These are phyloP conservation scores for Hedya salicella DNA, from an alignment of 2,888 invertebrate species.

Conservation along the genomic window DNA sequence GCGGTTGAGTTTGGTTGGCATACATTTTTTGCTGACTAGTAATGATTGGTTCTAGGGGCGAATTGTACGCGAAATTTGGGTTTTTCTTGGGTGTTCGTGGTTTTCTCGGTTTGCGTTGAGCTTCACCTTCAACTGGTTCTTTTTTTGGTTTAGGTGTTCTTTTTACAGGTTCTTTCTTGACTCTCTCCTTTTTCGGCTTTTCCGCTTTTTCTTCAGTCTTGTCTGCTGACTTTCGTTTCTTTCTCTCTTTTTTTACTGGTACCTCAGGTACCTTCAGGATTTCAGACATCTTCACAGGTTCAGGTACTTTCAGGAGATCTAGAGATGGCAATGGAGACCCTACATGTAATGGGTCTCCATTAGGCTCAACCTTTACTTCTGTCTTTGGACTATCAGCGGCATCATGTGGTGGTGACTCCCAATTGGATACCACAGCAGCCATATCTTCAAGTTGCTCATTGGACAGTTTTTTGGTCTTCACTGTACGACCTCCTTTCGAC, in stretches of 20 bases:
- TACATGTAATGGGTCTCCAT: constrained; percentile 44
- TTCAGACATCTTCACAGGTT: constrained; percentile 29
- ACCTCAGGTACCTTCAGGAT: constrained; percentile 40
- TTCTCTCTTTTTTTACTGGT: constrained; percentile 39
- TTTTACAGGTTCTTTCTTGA: constrained; percentile 57
- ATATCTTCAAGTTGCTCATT: constrained; percentile 67
- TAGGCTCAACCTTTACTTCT: constrained; percentile 39
- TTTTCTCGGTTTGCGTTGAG: constrained; percentile 69
- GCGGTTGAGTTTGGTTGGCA: constrained; percentile 16
- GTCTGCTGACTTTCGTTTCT: constrained; percentile 55
- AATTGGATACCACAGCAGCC: constrained; percentile 68
- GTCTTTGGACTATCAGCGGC: constrained; percentile 46
- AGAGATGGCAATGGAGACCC: constrained; percentile 50
- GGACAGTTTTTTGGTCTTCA: constrained; percentile 70
- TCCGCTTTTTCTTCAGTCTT: constrained; percentile 51
- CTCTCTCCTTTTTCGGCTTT: constrained; percentile 56
- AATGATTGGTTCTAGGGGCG: constrained; percentile 67
- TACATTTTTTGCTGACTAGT: constrained; percentile 53
- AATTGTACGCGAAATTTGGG: constrained; percentile 62
- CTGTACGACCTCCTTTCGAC: constrained; percentile 52
- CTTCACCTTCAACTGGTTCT: constrained; percentile 42
- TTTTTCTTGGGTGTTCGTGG: constrained; percentile 67
- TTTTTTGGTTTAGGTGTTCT: constrained; percentile 52
- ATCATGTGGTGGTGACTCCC: constrained; percentile 71
- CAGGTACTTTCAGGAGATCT: constrained; percentile 23